Conservation (phyloP, 2,113 vertebrate genomes). For the Odobenus rosmarus region DNA sequence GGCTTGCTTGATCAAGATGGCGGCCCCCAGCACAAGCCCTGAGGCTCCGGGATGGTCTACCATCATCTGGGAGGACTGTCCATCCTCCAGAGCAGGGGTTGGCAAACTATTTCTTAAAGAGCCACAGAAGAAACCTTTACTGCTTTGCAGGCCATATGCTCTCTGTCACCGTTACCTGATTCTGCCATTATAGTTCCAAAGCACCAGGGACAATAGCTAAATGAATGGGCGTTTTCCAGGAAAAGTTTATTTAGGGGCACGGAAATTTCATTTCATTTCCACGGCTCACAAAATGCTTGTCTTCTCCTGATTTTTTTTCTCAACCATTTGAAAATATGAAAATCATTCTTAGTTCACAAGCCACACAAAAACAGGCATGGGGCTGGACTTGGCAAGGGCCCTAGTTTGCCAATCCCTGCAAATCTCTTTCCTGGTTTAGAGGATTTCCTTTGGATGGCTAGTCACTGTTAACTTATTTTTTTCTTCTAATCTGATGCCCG, state of each 20-base stretch:
- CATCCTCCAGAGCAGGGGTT: neutral
- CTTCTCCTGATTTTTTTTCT: neutral
- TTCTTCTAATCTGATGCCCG: neutral
- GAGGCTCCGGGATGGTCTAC: neutral
- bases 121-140: neutral
- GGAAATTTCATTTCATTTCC: neutral
- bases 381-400: neutral
- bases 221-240: neutral
- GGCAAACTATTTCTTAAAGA: neutral
- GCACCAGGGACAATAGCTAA: neutral
- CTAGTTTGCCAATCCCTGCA: fast-evolving
- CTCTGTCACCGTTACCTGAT: neutral
- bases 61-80: neutral
- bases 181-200: neutral
- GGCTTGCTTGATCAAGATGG: neutral
- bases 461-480: neutral
- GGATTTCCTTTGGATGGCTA: neutral
- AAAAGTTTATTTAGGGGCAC: neutral
- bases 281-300: neutral
- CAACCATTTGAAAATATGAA: neutral
- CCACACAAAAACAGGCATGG: neutral
- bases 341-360: neutral
- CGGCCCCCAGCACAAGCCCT: neutral
- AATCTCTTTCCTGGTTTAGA: neutral
- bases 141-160: neutral